phyloP scores from a whole-genome alignment of 2,888 invertebrate genomes.

The Nematopogon swammerdamellus region DNA sequence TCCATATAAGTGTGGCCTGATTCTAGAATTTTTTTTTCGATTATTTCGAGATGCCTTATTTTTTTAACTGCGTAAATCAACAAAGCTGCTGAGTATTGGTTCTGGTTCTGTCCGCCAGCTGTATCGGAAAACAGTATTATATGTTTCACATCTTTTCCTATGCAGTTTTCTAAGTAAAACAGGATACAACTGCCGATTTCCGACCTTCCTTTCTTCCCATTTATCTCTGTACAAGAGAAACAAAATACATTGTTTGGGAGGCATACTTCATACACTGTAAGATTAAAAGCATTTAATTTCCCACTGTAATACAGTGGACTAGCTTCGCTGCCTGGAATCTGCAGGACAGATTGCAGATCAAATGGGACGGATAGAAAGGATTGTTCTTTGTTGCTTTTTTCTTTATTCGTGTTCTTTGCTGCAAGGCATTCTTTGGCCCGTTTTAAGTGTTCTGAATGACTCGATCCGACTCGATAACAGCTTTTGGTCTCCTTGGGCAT shows the following conservation, averaged over 20 bases:
- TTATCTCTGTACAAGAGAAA: constrained; percentile 3
- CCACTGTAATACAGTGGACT: background rate
- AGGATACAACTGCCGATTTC: too few relatives aligned
- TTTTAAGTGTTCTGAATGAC: too few relatives aligned
- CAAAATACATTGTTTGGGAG: constrained; percentile 2
- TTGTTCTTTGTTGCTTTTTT: too few relatives aligned
- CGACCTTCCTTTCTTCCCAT: constrained; percentile 5
- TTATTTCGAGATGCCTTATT: too few relatives aligned
- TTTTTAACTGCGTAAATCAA: too few relatives aligned
- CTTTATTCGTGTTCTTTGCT: background rate
- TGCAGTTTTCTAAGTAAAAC: background rate
- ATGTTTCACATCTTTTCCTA: background rate
- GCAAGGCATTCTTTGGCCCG: background rate
- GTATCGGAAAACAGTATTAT: too few relatives aligned
- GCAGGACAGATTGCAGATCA: background rate
- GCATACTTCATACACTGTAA: constrained; percentile 3
- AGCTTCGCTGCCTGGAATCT: background rate
- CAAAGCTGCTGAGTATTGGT: too few relatives aligned
- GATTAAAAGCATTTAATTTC: background rate
- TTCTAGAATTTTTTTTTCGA: too few relatives aligned
- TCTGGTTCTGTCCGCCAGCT: too few relatives aligned
- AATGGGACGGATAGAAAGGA: background rate
- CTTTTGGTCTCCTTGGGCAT: too few relatives aligned
- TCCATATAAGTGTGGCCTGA: too few relatives aligned
- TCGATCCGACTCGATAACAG: too few relatives aligned